Base-by-base conservation (phyloP, 2,113 vertebrate species). In the Speoplatyrhinus poulsoni region DNA sequence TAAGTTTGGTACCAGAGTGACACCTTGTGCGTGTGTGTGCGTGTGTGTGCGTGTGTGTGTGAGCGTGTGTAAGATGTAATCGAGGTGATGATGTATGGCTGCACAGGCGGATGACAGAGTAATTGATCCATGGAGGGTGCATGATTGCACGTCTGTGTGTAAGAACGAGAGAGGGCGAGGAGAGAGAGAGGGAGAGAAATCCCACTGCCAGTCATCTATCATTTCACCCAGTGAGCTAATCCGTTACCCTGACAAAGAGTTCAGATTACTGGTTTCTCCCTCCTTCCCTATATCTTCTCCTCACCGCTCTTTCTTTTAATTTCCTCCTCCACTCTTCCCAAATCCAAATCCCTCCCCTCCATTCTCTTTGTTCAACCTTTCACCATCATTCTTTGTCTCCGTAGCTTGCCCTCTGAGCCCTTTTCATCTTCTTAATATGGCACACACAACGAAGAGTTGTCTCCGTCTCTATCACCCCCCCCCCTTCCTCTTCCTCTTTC, bases 241-340 rank as follows among this genome's bases (percentile, higher is more conserved):
- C 84, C 85, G 79, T 89, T 87, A 85, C 78, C 71, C 75, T 90
- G 86, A 85, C 85, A 85, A 80, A 81, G 66, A 84, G 79, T 81
- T 87, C 81, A 77, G 72, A 89, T 88, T 81, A 76, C 85, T 48
- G 78, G 79, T 73, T 70, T 69, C 67, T 77, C 52, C 58, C 74
- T 69, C 79, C 13, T 55, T 15, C 56, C 72, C 72, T 8, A 72
- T 6, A 26, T 65, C 66, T 64, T 67, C 59, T 8, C 54, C 46
- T 56, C n/a, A 4, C 64, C 41, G 54, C 46, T 49, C 60, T 19
- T 6, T 46, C 12, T 15, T 17, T 55, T 11, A 47, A 13, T 55
- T 15, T 15, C 65, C 13, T 16, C 55, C 50, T 49, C 56, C 11
- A 12, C 16, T 57, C 55, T 57, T 17, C 15, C 17, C 55, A 16